These are phyloP conservation scores for Erythrocercus mccallii DNA, from an alignment of 2,113 vertebrate species.

Conservation along the genomic window DNA sequence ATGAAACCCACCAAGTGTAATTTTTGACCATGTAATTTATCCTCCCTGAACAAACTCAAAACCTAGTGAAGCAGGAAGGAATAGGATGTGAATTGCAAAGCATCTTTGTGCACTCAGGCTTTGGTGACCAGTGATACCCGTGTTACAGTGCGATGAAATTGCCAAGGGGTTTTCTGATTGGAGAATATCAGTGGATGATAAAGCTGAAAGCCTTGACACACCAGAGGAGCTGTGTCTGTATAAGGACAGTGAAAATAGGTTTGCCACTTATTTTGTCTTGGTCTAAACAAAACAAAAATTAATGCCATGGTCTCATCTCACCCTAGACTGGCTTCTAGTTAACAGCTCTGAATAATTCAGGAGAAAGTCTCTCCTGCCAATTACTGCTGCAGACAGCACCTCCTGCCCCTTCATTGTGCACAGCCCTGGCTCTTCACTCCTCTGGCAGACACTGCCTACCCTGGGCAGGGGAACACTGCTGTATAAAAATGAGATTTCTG, in stretches of 20 bases:
- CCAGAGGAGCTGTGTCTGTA: neutral
- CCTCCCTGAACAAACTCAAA: neutral
- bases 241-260: neutral
- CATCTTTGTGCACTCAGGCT: neutral
- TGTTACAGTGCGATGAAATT: neutral
- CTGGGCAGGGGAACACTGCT: neutral
- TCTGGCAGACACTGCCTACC: neutral
- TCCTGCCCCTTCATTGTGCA: neutral
- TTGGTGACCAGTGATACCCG: rapidly evolving
- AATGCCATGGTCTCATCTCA: neutral
- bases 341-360: neutral
- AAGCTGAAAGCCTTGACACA: neutral
- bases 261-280: neutral
- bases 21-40: neutral
- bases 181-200: neutral
- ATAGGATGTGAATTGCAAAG: neutral
- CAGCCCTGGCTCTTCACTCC: rapidly evolving
- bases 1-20: neutral
- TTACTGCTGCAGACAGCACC: neutral
- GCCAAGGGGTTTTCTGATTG: neutral
- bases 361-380: neutral
- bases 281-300: neutral
- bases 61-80: neutral
- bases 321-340: neutral
- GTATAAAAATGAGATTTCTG: neutral